Conservation (phyloP, 1,140 invertebrate genomes). For the Trialeurodes vaporariorum region DNA sequence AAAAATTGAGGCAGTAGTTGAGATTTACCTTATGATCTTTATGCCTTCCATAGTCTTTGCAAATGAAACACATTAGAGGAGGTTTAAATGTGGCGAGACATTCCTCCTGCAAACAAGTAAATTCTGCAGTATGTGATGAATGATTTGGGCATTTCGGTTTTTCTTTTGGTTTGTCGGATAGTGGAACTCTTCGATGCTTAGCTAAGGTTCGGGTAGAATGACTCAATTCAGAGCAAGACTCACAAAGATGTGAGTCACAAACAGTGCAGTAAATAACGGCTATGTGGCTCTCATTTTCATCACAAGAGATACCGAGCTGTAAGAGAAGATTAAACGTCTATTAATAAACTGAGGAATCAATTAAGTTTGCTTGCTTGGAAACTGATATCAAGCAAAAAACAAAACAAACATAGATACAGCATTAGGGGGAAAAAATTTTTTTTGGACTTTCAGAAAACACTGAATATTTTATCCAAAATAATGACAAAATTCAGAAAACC, state of each 20-base stretch:
- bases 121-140: conserved; percentile 45
- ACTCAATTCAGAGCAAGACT: conserved; percentile 42
- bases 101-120: conserved; percentile 45
- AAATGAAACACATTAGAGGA: conserved; percentile 45
- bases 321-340: too few species aligned
- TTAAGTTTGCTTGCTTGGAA: too few species aligned
- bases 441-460: background rate
- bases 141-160: conserved; percentile 46
- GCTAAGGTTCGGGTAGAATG: conserved; percentile 45
- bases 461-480: background rate
- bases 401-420: conserved; percentile 3
- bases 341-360: too few species aligned
- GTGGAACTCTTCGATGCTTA: conserved; percentile 44
- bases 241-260: conserved; percentile 45
- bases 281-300: conserved; percentile 45
- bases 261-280: conserved; percentile 48
- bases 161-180: conserved; percentile 48
- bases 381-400: too few species aligned
- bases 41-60: conserved; percentile 47
- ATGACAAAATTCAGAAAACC: background rate
- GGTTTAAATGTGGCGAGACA: conserved; percentile 37
- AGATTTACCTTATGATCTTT: conserved; percentile 41
- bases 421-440: background rate
- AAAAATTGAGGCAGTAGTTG: background rate
- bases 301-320: conserved; percentile 42